Conservation (phyloP, 2,888 invertebrate species). For the Calameuta filiformis region DNA sequence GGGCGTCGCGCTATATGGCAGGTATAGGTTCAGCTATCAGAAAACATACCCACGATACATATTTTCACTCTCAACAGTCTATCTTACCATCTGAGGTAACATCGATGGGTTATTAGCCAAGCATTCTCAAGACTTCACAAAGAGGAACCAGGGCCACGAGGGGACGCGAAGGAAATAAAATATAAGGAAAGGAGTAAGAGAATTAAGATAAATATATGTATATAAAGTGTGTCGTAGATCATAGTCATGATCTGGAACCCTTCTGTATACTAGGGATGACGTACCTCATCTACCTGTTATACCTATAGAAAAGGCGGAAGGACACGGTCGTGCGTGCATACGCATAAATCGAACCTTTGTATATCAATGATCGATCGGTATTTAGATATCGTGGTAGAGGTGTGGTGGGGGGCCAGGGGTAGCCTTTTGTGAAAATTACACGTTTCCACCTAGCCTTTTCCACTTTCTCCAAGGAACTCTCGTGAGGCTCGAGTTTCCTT, state of each 20-base stretch:
- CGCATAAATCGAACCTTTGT: slow-evolving; percentile 63
- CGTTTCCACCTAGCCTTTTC: not conserved
- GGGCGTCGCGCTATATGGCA: not conserved
- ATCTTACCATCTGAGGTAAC: slow-evolving; percentile 48
- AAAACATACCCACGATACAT: slow-evolving; percentile 19
- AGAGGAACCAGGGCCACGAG: not conserved
- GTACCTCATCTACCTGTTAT: not conserved
- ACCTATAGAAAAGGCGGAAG: not conserved
- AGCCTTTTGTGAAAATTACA: not conserved
- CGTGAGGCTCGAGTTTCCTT: not conserved
- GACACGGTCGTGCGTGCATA: slow-evolving; percentile 35
- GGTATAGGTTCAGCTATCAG: slow-evolving; percentile 3
- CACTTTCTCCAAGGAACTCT: not conserved
- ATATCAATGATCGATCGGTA: slow-evolving; percentile 52
- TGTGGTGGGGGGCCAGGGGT: not conserved
- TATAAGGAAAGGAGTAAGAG: slow-evolving; percentile 8
- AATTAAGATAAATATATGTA: not conserved
- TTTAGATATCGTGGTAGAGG: not conserved
- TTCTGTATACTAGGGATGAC: slow-evolving; percentile 13
- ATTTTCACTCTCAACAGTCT: slow-evolving; percentile 30
- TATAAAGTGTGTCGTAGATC: slow-evolving; percentile 6
- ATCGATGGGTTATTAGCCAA: slow-evolving; percentile 37
- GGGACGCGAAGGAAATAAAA: slow-evolving; percentile 18
- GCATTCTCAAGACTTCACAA: not conserved
- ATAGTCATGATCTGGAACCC: not conserved